These are phyloP conservation scores for Pristiophorus japonicus DNA, from an alignment of 2,113 vertebrate genomes.

Conservation along the genomic window DNA sequence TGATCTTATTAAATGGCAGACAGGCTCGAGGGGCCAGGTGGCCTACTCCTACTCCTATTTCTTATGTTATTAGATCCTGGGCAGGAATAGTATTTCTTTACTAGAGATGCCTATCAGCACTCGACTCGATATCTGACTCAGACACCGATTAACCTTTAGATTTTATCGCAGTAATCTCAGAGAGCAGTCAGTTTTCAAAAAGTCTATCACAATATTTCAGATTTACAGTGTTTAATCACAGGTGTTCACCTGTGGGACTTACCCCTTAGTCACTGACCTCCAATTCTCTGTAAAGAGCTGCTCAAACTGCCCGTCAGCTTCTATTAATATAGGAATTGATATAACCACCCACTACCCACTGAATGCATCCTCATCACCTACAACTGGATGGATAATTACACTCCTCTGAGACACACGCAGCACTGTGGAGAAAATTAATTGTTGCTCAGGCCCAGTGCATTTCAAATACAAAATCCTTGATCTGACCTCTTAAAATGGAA, in stretches of 20 bases:
- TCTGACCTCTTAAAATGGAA: neutral
- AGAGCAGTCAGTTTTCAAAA: neutral
- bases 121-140: neutral
- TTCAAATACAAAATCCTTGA: slow-evolving; percentile 8
- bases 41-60: too few species aligned
- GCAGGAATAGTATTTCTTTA: neutral
- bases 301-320: neutral
- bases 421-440: slow-evolving; percentile 18
- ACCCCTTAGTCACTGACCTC: neutral
- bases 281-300: neutral
- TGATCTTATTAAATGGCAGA: too few species aligned
- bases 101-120: neutral
- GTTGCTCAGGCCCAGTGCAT: neutral
- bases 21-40: too few species aligned
- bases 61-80: too few species aligned
- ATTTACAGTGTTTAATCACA: neutral
- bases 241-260: neutral
- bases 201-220: neutral
- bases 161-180: neutral
- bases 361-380: neutral
- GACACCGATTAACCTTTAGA: neutral
- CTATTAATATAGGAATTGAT: neutral
- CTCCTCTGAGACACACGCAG: neutral
- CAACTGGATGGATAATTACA: slow-evolving; percentile 1
- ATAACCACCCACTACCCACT: neutral